These are phyloP conservation scores for Hyperoplus immaculatus DNA, from an alignment of 2,797 vertebrate genomes.

Conservation along the genomic window DNA sequence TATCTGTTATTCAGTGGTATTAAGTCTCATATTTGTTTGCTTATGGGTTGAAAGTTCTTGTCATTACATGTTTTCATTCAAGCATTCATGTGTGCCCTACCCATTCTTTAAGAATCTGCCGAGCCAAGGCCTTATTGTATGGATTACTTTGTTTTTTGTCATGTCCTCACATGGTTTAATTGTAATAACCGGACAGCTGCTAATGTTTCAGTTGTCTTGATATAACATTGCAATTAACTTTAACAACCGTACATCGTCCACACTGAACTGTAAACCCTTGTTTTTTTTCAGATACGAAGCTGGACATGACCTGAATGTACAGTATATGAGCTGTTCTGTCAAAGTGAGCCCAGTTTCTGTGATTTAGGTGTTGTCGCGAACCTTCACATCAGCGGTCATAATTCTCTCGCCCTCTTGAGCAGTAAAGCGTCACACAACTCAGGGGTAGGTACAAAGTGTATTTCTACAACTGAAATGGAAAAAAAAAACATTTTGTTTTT, in stretches of 20 bases:
- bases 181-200: conserved; percentile 43
- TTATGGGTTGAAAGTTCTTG: conserved; percentile 60
- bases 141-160: conserved; percentile 66
- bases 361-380: conserved; percentile 37
- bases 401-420: conserved; percentile 22
- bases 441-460: not conserved
- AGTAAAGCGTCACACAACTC: conserved; percentile 2
- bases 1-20: conserved; percentile 63
- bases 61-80: conserved; percentile 75
- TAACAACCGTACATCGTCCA: not conserved
- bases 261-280: not conserved
- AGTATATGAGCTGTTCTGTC: conserved; percentile 35
- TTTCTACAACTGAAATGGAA: conserved; percentile 6
- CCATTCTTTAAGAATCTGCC: conserved; percentile 55
- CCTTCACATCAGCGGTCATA: conserved; percentile 30
- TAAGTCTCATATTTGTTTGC: conserved; percentile 67
- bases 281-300: conserved; percentile 8
- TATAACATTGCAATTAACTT: conserved; percentile 8
- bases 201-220: conserved; percentile 36
- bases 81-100: conserved; percentile 62
- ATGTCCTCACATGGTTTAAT: conserved; percentile 67
- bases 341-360: conserved; percentile 30
- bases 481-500: not conserved
- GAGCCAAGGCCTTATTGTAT: conserved; percentile 68
- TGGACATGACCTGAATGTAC: not conserved